These are phyloP conservation scores for Phyto melanocephala DNA, from an alignment of 2,888 invertebrate species.

Conservation along the genomic window DNA sequence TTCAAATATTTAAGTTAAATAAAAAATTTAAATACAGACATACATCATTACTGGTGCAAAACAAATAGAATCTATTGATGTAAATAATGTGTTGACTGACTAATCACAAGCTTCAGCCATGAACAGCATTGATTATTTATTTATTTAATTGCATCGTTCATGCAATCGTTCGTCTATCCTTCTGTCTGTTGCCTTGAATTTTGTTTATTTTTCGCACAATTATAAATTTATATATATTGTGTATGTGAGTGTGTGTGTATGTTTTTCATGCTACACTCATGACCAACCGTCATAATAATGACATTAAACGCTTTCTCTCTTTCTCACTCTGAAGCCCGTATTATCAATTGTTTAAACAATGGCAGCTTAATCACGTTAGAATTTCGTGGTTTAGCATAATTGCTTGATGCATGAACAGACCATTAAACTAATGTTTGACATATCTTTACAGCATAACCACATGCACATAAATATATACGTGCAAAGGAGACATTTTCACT, in stretches of 20 bases:
- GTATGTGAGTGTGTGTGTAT: background rate
- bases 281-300: conserved; percentile 52
- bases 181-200: background rate
- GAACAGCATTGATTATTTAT: background rate
- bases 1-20: conserved; percentile 10
- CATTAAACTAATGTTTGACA: conserved; percentile 57
- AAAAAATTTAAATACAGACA: conserved; percentile 17
- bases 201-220: conserved; percentile 19
- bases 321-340: background rate
- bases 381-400: conserved; percentile 60
- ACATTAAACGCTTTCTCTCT: conserved; percentile 45
- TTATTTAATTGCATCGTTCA: background rate
- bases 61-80: conserved; percentile 21
- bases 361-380: conserved; percentile 45
- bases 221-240: conserved; percentile 2
- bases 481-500: background rate
- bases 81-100: conserved; percentile 23
- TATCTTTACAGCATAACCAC: conserved; percentile 4
- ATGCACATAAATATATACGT: background rate
- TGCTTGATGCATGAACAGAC: conserved; percentile 52
- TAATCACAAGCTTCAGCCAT: conserved; percentile 19
- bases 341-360: conserved; percentile 46
- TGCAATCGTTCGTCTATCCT: background rate
- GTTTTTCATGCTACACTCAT: background rate
- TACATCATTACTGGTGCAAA: conserved; percentile 3